A percentile compares a stretch with the other conserved stretches of the same genome.
These are phyloP conservation scores for Pteria penguin DNA, from an alignment of 2,888 invertebrate species.

Conservation along the genomic window DNA sequence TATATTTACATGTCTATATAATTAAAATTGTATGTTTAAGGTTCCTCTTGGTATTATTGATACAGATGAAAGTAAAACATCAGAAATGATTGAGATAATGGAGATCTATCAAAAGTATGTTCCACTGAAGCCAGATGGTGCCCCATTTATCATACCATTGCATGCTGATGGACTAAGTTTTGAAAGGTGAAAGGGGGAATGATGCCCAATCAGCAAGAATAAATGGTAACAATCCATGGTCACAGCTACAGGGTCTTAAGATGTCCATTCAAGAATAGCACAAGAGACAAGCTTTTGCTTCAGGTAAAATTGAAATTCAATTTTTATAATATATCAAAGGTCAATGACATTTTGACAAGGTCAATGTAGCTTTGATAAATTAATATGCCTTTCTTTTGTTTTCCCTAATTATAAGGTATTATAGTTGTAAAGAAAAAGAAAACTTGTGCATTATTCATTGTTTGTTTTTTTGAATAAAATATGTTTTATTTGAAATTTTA, in stretches of 20 bases:
- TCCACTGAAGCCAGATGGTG: background rate
- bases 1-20: too few species aligned
- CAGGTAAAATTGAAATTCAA: conserved; percentile 3
- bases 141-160: background rate
- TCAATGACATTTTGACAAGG: background rate
- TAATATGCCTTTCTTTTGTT: background rate
- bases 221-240: background rate
- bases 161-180: conserved; percentile 13
- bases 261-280: conserved; percentile 12
- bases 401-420: background rate
- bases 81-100: conserved; percentile 17
- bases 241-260: background rate
- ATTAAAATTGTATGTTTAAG: background rate
- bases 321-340: background rate
- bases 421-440: too few species aligned
- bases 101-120: conserved; percentile 11
- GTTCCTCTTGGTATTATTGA: conserved; percentile 7
- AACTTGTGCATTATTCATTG: too few species aligned
- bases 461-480: background rate
- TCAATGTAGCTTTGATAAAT: background rate
- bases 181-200: conserved; percentile 3
- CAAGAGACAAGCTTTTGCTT: conserved; percentile 1
- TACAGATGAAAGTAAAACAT: conserved; percentile 7
- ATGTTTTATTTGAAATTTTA: too few species aligned
- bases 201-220: conserved; percentile 19